These are phyloP conservation scores for Muscina levida DNA, from an alignment of 2,888 invertebrate genomes.

Conservation along the genomic window DNA sequence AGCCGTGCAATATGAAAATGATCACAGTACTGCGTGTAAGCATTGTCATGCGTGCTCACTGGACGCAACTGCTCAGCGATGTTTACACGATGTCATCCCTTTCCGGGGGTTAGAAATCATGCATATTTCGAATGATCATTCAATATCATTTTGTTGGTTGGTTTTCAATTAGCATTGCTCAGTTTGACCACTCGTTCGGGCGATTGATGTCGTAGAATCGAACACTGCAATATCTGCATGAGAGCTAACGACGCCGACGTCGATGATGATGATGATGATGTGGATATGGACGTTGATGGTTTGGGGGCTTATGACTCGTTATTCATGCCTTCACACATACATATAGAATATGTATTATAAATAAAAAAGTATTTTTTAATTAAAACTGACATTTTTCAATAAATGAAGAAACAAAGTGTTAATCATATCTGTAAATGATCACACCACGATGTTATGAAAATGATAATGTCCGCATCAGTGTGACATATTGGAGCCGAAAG, in stretches of 20 bases:
- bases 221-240: background rate
- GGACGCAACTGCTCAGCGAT: conserved; percentile 39
- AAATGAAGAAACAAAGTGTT: conserved; percentile 66
- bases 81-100: conserved; percentile 59
- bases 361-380: conserved; percentile 62
- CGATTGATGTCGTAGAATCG: conserved; percentile 21
- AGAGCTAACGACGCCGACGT: too few species aligned
- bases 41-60: conserved; percentile 2
- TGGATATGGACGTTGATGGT: too few species aligned
- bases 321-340: background rate
- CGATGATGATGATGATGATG: background rate
- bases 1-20: background rate
- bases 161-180: conserved; percentile 60
- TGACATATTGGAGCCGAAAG: conserved; percentile 22
- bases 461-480: conserved; percentile 5
- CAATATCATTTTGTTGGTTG: conserved; percentile 42
- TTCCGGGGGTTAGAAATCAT: conserved; percentile 30
- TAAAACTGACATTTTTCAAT: conserved; percentile 65
- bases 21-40: conserved; percentile 30
- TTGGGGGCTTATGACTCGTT: conserved; percentile 3
- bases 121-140: conserved; percentile 10
- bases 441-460: conserved; percentile 30
- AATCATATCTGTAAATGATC: conserved; percentile 64
- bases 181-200: conserved; percentile 42
- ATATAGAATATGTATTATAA: conserved; percentile 19